These are phyloP conservation scores for Tenthredo mesomela DNA, from an alignment of 2,888 invertebrate genomes.

Conservation along the genomic window DNA sequence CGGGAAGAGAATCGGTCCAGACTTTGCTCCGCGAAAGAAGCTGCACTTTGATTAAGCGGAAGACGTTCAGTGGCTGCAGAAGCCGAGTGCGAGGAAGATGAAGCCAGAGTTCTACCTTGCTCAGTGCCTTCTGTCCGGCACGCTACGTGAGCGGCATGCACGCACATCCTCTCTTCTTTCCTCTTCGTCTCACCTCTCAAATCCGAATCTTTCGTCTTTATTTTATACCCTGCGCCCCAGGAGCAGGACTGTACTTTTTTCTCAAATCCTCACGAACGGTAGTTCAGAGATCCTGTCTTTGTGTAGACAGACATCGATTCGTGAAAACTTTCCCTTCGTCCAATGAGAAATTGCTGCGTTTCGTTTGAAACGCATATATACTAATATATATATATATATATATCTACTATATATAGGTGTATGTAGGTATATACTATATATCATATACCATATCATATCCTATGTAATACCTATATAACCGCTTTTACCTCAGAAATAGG, in stretches of 20 bases:
- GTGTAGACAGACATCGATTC: conserved; percentile 22
- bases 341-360: neutral
- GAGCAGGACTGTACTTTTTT: conserved; percentile 38
- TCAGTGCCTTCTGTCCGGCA: conserved; percentile 61
- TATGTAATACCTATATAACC: neutral
- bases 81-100: conserved; percentile 52
- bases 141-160: conserved; percentile 76
- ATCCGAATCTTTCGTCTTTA: neutral
- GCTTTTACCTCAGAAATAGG: conserved; percentile 7
- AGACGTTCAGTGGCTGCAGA: conserved; percentile 29
- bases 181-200: neutral
- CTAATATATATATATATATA: too few relatives aligned
- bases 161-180: conserved; percentile 66
- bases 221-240: neutral
- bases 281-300: conserved; percentile 29
- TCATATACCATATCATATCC: neutral
- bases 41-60: conserved; percentile 51
- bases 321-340: conserved; percentile 9
- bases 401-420: too few relatives aligned
- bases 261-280: conserved; percentile 31
- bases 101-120: conserved; percentile 59
- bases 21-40: conserved; percentile 29
- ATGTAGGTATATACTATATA: neutral
- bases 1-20: conserved; percentile 47
- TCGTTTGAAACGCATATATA: neutral